Evolutionary conservation across 2,888 invertebrate genomes (phyloP).

Genomic region (Thereva unica): DNA sequence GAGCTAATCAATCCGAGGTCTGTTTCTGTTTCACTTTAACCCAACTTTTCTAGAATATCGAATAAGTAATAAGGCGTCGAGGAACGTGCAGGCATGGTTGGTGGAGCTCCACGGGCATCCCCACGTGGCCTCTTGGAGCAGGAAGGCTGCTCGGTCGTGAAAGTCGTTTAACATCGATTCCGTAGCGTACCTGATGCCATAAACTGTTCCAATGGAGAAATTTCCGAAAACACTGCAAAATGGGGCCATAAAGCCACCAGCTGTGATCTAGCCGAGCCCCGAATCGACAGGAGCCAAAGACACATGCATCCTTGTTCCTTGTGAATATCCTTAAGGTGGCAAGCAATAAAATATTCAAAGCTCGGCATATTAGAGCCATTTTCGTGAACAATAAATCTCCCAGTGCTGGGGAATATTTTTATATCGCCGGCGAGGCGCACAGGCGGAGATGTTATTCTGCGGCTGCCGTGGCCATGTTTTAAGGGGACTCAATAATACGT

Average conservation of each 20-base stretch:
- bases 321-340: slow-evolving; percentile 8
- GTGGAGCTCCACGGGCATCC: too few relatives aligned
- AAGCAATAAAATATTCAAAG: slow-evolving; percentile 32
- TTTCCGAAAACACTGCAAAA: slow-evolving; percentile 27
- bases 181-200: slow-evolving; percentile 26
- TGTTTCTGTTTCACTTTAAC: too few relatives aligned
- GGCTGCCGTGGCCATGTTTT: background rate
- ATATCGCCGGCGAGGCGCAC: slow-evolving; percentile 18
- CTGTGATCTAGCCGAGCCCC: slow-evolving; percentile 23
- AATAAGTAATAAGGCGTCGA: too few relatives aligned
- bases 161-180: slow-evolving; percentile 21
- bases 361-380: slow-evolving; percentile 29
- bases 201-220: slow-evolving; percentile 15
- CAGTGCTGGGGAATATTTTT: slow-evolving; percentile 17
- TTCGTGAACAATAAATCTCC: slow-evolving; percentile 26
- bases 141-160: background rate
- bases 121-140: too few relatives aligned
- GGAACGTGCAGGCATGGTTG: too few relatives aligned
- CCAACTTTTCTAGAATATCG: too few relatives aligned
- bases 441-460: slow-evolving; percentile 1
- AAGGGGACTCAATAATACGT: slow-evolving; percentile 21
- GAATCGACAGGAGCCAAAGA: slow-evolving; percentile 2
- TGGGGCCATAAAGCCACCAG: slow-evolving; percentile 28
- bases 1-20: too few relatives aligned
- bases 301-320: slow-evolving; percentile 8